Percentiles rank a stretch among this genome's conserved stretches.
Conservation (phyloP, 2,888 invertebrate species). For the Anoplius nigerrimus region DNA sequence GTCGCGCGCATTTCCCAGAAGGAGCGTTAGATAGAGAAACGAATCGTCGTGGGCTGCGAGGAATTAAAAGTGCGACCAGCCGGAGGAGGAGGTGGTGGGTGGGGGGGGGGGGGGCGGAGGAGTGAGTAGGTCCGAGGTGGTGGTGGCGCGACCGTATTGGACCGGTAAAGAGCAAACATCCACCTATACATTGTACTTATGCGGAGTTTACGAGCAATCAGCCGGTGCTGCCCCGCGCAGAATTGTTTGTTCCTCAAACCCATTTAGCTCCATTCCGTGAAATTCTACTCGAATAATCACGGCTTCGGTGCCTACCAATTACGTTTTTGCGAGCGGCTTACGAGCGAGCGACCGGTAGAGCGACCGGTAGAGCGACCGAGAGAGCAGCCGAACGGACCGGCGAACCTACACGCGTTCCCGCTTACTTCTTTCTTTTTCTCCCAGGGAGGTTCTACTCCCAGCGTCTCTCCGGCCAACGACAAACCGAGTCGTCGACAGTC, state of each 20-base stretch:
- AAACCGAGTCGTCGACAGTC: no score
- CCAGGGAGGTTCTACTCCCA: no score
- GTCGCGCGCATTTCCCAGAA: no score
- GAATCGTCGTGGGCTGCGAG: slow-evolving; percentile 2
- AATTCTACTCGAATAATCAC: slow-evolving; percentile 74
- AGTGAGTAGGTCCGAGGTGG: no score
- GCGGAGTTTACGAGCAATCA: slow-evolving; percentile 58
- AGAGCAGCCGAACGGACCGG: no score
- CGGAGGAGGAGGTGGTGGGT: no score
- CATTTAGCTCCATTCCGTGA: slow-evolving; percentile 73
- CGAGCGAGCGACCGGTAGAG: slow-evolving; percentile 7
- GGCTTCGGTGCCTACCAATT: slow-evolving; percentile 70
- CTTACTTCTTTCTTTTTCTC: no score
- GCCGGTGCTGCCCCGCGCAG: slow-evolving; percentile 53
- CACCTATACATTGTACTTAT: slow-evolving; percentile 62
- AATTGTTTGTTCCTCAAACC: slow-evolving; percentile 74
- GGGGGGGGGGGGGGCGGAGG: no score
- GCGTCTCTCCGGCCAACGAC: no score
- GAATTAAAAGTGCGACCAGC: slow-evolving; percentile 38
- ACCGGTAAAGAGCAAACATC: slow-evolving; percentile 59
- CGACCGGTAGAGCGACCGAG: no score
- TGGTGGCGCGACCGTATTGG: slow-evolving; percentile 37
- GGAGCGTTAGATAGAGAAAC: no score
- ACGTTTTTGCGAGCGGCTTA: slow-evolving; percentile 59
- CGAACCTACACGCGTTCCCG: no score